Conservation (phyloP, 2,113 vertebrate genomes). For the Perognathus longimembris region DNA sequence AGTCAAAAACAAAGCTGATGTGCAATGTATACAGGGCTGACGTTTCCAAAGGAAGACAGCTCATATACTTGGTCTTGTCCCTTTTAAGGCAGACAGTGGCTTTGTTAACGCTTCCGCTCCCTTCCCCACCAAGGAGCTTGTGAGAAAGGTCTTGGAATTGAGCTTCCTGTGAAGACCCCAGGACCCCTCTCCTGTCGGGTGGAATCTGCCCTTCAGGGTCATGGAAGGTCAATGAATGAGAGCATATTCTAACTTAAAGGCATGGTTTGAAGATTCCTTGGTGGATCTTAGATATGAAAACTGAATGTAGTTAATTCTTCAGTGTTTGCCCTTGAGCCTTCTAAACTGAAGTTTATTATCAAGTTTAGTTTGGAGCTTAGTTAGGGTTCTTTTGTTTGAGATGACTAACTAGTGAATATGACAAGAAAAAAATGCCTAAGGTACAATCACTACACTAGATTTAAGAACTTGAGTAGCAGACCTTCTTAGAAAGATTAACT, state of each 20-base stretch:
- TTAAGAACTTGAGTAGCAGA: neutral
- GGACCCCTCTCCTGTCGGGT: neutral
- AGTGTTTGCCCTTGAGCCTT: neutral
- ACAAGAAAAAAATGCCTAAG: conserved; percentile 16
- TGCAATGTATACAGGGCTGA: neutral
- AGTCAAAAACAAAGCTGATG: neutral
- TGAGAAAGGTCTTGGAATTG: neutral
- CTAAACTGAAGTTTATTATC: neutral
- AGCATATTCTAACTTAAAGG: neutral
- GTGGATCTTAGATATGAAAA: neutral
- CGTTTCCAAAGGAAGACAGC: neutral
- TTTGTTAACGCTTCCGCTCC: neutral
- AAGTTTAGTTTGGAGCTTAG: neutral
- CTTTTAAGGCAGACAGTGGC: neutral
- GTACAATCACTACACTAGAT: neutral
- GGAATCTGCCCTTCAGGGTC: neutral
- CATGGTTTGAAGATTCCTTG: neutral
- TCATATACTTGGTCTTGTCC: neutral
- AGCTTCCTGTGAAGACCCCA: neutral
- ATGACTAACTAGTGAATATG: conserved; percentile 31
- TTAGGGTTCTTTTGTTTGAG: neutral
- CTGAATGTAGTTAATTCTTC: neutral
- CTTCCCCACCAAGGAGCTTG: neutral
- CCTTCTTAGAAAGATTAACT: neutral
- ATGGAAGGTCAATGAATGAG: neutral